A percentile compares a stretch with the other conserved stretches of the same genome.
These are phyloP conservation scores for Stictonetta naevosa DNA, from an alignment of 2,113 vertebrate species.

Conservation along the genomic window DNA sequence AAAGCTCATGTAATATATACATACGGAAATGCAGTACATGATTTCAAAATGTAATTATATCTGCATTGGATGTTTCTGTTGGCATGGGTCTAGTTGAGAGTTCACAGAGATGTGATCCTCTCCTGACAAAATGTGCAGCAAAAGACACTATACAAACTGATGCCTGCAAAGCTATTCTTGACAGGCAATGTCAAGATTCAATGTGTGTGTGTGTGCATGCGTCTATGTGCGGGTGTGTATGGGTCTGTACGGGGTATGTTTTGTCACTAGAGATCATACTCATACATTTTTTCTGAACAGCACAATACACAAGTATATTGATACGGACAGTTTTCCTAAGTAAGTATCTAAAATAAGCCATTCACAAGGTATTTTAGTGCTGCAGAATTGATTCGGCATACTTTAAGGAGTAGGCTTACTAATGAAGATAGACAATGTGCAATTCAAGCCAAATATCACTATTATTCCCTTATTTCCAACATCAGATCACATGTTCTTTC, in stretches of 20 bases:
- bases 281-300: not conserved
- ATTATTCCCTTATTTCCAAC: not conserved
- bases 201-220: accelerated
- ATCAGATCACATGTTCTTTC: not conserved
- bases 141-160: not conserved
- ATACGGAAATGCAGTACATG: not conserved
- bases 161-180: not conserved
- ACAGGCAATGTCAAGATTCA: not conserved
- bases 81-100: not conserved
- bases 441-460: not conserved
- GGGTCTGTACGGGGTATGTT: accelerated
- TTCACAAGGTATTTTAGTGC: not conserved
- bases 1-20: not conserved
- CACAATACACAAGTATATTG: not conserved
- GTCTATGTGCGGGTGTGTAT: accelerated
- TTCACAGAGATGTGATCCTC: not conserved
- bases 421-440: not conserved
- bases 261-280: not conserved
- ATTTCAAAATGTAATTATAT: not conserved
- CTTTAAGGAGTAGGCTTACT: not conserved
- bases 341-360: not conserved
- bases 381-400: not conserved
- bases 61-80: not conserved
- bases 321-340: not conserved
- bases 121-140: not conserved